These are phyloP conservation scores for Allolobophora icterica DNA, from an alignment of 2,888 invertebrate genomes.

Conservation along the genomic window DNA sequence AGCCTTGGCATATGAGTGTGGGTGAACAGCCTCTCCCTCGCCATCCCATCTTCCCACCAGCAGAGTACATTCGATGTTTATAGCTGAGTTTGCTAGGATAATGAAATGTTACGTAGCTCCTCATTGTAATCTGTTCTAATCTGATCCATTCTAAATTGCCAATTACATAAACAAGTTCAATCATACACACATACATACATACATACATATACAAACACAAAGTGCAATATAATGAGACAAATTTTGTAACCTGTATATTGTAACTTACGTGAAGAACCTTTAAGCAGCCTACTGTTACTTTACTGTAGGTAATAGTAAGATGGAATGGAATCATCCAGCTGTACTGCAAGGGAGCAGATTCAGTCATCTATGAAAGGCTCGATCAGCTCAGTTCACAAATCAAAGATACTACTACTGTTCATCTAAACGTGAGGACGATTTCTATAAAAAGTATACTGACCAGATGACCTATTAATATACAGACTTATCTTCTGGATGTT, in stretches of 20 bases:
- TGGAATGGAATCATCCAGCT: slow-evolving; percentile 71
- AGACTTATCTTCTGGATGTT: background rate
- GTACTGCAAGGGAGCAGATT: slow-evolving; percentile 96
- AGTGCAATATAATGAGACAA: too few species aligned
- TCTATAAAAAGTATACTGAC: background rate
- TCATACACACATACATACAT: background rate
- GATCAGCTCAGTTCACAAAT: slow-evolving; percentile 73
- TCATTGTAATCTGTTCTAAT: too few species aligned
- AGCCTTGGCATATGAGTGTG: too few species aligned
- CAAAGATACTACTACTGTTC: background rate
- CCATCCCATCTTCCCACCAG: too few species aligned
- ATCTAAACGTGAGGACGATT: background rate
- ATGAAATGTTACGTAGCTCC: background rate
- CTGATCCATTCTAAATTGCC: background rate
- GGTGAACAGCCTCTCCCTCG: too few species aligned
- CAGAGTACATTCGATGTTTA: too few species aligned
- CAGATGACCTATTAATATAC: background rate
- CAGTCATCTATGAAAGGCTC: slow-evolving; percentile 93
- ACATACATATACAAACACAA: background rate
- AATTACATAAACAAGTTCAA: background rate
- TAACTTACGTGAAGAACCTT: background rate
- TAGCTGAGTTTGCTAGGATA: too few species aligned
- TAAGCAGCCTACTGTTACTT: background rate
- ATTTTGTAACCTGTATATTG: too few species aligned
- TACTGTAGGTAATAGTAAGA: slow-evolving; percentile 59